Percentiles rank a stretch among this genome's conserved stretches.
phyloP scores from a whole-genome alignment of 1,140 invertebrate species.

The Drosophila jambulina region DNA sequence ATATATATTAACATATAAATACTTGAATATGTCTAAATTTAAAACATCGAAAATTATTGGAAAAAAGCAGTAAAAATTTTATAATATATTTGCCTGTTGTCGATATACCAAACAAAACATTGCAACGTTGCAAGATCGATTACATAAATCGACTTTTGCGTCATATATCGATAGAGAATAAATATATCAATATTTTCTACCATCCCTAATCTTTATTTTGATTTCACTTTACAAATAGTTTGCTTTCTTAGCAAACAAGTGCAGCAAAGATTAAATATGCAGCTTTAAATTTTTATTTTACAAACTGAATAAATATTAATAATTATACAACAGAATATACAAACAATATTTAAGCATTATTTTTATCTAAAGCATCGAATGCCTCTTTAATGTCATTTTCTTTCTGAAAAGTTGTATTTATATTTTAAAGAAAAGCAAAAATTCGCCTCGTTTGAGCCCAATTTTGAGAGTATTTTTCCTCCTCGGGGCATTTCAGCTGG shows the following conservation, averaged over 20 bases:
- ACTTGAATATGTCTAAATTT: too few species aligned
- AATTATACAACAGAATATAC: neutral
- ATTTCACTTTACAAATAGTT: neutral
- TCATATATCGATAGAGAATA: too few species aligned
- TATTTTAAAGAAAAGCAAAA: neutral
- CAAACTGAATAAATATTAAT: neutral
- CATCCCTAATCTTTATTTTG: too few species aligned
- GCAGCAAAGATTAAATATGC: neutral
- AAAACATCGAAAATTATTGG: too few species aligned
- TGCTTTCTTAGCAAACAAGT: neutral
- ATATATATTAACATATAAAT: too few species aligned
- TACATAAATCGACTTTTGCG: too few species aligned
- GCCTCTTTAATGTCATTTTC: neutral
- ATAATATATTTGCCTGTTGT: too few species aligned
- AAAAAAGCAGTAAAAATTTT: too few species aligned
- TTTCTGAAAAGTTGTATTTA: neutral
- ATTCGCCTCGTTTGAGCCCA: neutral
- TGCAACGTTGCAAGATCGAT: too few species aligned
- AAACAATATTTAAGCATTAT: neutral
- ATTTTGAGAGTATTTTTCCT: constrained; percentile 8
- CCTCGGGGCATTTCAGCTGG: neutral
- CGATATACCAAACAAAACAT: too few species aligned
- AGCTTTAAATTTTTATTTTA: neutral
- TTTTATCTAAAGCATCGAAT: neutral
- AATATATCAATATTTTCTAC: neutral